Conservation (phyloP, 1,140 invertebrate species). For the Cherax quadricarinatus region DNA sequence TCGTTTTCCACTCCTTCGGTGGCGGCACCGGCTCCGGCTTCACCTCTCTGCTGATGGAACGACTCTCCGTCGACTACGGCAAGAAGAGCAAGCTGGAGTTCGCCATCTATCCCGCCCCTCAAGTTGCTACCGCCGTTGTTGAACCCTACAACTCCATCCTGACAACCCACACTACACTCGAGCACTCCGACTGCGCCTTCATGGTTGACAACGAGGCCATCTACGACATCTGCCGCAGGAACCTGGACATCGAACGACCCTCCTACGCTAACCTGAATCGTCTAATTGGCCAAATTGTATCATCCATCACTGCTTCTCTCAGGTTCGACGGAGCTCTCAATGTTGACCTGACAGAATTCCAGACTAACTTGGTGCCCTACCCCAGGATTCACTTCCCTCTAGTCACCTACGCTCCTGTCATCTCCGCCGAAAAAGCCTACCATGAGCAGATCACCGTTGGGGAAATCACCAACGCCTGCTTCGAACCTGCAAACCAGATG, state of each 20-base stretch:
- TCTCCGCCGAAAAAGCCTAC: conserved; percentile 64
- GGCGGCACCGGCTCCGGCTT: conserved; percentile 65
- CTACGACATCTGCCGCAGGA: conserved; percentile 63
- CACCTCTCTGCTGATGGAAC: conserved; percentile 62
- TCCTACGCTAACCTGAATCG: conserved; percentile 64
- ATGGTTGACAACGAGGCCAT: conserved; percentile 68
- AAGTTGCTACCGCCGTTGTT: conserved; percentile 62
- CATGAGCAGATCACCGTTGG: conserved; percentile 56
- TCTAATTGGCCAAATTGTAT: conserved; percentile 63
- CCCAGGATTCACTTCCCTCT: conserved; percentile 66
- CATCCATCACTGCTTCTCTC: conserved; percentile 63
- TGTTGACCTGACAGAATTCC: conserved; percentile 64
- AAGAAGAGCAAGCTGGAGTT: conserved; percentile 64
- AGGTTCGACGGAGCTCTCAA: conserved; percentile 65
- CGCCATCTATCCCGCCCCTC: conserved; percentile 61
- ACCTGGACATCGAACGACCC: conserved; percentile 58
- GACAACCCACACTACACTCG: conserved; percentile 61
- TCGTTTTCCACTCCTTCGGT: conserved; percentile 65
- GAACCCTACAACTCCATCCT: conserved; percentile 67
- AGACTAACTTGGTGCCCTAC: conserved; percentile 66
- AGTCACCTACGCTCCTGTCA: conserved; percentile 64
- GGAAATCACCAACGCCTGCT: conserved; percentile 61
- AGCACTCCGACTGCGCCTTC: conserved; percentile 66
- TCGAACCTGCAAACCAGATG: conserved; percentile 67
- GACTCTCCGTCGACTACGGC: conserved; percentile 63